Evolutionary conservation across 1,140 invertebrate species (phyloP).

Genomic region (Ridgeia piscesae): DNA sequence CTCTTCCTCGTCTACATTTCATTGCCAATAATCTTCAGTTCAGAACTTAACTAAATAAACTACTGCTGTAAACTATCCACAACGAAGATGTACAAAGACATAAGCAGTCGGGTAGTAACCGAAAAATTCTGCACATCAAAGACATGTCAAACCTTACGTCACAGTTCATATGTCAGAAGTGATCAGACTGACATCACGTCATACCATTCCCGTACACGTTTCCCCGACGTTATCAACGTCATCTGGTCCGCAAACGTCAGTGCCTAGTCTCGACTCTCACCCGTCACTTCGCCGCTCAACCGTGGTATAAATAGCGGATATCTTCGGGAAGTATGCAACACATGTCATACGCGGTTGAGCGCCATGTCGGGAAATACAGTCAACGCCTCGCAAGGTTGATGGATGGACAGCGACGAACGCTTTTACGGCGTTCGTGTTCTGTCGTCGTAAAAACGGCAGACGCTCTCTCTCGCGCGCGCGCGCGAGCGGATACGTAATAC

Average conservation of each 20-base stretch:
- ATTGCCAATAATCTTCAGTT: too few relatives aligned
- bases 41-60: too few relatives aligned
- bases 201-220: not conserved
- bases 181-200: not conserved
- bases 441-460: not conserved
- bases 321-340: not conserved
- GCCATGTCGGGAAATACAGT: not conserved
- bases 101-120: not conserved
- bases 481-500: not conserved
- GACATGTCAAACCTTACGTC: not conserved
- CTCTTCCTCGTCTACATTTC: too few relatives aligned
- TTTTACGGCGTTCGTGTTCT: not conserved
- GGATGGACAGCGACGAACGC: not conserved
- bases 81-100: not conserved
- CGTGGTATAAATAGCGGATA: slow-evolving; percentile 5
- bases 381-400: not conserved
- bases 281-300: not conserved
- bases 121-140: not conserved
- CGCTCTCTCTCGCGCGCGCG: too few relatives aligned
- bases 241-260: not conserved
- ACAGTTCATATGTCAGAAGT: not conserved
- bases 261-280: not conserved
- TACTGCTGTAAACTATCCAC: too few relatives aligned
- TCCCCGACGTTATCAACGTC: not conserved
- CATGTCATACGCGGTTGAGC: not conserved